These are phyloP conservation scores for Neolamprologus fasciatus DNA, from an alignment of 2,113 vertebrate species.

Conservation along the genomic window DNA sequence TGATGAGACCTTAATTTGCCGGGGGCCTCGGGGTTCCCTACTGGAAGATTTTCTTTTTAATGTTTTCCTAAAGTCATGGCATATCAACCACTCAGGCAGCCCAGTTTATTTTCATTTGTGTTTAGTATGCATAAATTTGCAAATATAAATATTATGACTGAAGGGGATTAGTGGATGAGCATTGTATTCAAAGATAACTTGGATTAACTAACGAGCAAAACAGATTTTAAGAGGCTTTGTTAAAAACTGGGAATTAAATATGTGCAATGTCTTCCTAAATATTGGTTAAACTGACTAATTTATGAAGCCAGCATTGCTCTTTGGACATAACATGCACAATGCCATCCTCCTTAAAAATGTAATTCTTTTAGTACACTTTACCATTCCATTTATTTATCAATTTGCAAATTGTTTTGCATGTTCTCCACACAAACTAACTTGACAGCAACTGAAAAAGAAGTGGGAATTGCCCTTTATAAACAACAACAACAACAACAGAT, in stretches of 20 bases:
- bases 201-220: conserved; percentile 30
- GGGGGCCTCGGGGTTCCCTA: neutral
- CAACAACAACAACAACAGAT: neutral
- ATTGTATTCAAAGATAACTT: conserved; percentile 22
- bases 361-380: neutral
- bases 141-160: conserved; percentile 21
- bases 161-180: conserved; percentile 1
- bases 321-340: neutral
- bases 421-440: neutral
- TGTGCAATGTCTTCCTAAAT: neutral
- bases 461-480: neutral
- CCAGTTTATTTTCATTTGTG: conserved; percentile 4
- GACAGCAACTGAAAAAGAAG: neutral
- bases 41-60: neutral
- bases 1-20: conserved; percentile 23
- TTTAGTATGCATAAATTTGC: conserved; percentile 15
- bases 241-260: neutral
- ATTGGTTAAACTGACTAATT: neutral
- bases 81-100: conserved; percentile 16
- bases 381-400: neutral
- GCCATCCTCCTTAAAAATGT: neutral
- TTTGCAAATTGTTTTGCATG: neutral
- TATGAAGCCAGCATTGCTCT: neutral
- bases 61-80: conserved; percentile 14
- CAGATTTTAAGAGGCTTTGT: conserved; percentile 8